phyloP scores from a whole-genome alignment of 1,140 invertebrate species.

The Philopotamus ludificatus region DNA sequence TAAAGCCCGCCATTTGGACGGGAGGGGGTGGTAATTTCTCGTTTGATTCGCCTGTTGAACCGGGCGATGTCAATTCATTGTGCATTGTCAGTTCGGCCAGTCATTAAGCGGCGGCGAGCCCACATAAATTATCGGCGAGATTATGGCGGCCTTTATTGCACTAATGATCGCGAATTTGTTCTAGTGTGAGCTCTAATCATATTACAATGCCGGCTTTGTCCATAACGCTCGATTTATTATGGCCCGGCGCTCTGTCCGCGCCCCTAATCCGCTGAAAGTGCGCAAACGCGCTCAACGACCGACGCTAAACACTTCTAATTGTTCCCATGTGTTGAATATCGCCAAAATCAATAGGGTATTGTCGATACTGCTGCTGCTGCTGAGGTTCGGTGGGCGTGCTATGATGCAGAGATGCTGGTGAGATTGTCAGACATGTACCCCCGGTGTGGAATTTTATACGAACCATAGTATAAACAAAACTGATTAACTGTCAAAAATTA shows the following conservation, averaged over 20 bases:
- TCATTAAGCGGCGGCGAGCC: not conserved
- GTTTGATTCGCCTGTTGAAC: not conserved
- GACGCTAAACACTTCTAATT: not conserved
- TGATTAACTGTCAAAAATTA: too few species aligned
- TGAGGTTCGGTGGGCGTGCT: too few species aligned
- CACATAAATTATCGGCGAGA: conserved; percentile 27
- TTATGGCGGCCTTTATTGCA: conserved; percentile 27
- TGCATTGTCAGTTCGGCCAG: not conserved
- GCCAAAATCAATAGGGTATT: too few species aligned
- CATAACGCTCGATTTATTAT: conserved; percentile 38
- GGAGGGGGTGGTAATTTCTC: too few species aligned
- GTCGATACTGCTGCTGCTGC: too few species aligned
- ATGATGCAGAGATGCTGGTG: too few species aligned
- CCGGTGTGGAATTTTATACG: too few species aligned
- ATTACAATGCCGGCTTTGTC: conserved; percentile 24
- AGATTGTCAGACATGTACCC: too few species aligned
- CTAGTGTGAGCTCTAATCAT: conserved; percentile 30
- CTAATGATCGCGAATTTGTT: conserved; percentile 36
- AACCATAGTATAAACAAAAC: too few species aligned
- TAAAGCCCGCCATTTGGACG: too few species aligned
- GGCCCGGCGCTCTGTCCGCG: conserved; percentile 1
- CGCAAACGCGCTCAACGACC: not conserved
- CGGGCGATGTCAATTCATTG: not conserved
- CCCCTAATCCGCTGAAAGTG: not conserved
- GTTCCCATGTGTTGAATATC: not conserved